phyloP scores from a whole-genome alignment of 1,140 invertebrate genomes.

The Penaeus vannamei region DNA sequence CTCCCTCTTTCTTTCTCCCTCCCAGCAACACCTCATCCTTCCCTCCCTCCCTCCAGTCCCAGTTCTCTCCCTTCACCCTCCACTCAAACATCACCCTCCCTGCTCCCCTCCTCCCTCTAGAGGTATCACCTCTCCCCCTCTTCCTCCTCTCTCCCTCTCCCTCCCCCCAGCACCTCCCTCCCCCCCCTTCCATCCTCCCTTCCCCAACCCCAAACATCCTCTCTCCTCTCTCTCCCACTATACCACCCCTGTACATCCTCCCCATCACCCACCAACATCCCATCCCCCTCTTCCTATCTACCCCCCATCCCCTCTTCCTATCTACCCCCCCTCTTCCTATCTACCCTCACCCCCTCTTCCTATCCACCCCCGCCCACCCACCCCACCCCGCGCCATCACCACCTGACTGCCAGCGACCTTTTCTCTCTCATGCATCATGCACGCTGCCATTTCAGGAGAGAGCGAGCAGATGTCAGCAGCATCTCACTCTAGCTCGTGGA shows the following conservation, averaged over 20 bases:
- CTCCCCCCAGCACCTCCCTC: neutral
- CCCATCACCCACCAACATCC: no score
- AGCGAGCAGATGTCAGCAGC: no score
- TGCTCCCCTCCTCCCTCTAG: neutral
- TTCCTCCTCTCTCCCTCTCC: neutral
- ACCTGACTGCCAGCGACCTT: constrained; percentile 61
- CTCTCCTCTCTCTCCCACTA: no score
- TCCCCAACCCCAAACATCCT: neutral
- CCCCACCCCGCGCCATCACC: no score
- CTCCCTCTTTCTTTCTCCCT: no score
- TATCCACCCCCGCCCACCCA: neutral
- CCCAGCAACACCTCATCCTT: no score
- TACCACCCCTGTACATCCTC: neutral
- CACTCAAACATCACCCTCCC: no score
- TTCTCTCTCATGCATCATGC: no score
- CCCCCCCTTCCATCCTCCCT: neutral
- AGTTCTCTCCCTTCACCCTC: no score
- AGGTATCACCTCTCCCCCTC: neutral
- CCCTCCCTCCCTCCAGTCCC: no score
- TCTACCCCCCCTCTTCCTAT: neutral
- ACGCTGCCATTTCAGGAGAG: no score
- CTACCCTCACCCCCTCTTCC: neutral
- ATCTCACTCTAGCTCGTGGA: no score
- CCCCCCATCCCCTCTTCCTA: neutral
- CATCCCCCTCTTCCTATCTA: neutral